Base-by-base conservation (phyloP, 2,888 invertebrate genomes). In the Zygothrica quintamaculata region DNA sequence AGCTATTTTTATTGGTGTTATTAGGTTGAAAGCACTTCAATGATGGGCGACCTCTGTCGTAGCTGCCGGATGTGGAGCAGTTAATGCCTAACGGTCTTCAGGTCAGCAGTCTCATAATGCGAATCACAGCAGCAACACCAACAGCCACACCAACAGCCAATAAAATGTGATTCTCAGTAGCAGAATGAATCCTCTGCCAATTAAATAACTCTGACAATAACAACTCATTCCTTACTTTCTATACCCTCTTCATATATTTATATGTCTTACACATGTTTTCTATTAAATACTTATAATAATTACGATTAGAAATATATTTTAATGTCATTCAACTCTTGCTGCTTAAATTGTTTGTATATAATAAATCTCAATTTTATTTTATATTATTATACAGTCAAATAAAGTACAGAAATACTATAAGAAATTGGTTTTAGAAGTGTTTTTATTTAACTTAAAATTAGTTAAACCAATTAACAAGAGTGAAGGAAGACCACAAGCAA, bases 21-120 rank as follows among this genome's bases (percentile, higher is more conserved):
- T 84, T 84, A 79, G 77, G 77, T 84, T 86, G 87, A 84, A 79
- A 84, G 84, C 87, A 79, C 80, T 85, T 58, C 68, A 71, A 77
- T 75, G 68, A 81, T 77, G 70, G 58, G 52, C 48, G 66, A 70
- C 64, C 59, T 56, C 53, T 62, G 65, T 60, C 60, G 65, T 60
- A 52, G 43, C 34, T 40, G 61, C 61, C 71, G 60, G 66, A 72
- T 73, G 65, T 78, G 72, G 73, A 52, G 56, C 74, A 65, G 75
- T 87, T 85, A 85, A 81, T 65, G 50, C 47, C 50, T 65, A 79
- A 77, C 76, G 74, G 77, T 65, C 76, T 82, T 87, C 79, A 85
- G 82, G 88, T 82, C 86, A 82, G 77, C 69, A 84, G 57, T 74
- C 84, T 42, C 61, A 68, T 74, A 71, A 76, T 82, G 68, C 69